A percentile compares a stretch with the other conserved stretches of the same genome.
These are phyloP conservation scores for Datnioides undecimradiatus DNA, from an alignment of 2,113 vertebrate genomes.

Conservation along the genomic window DNA sequence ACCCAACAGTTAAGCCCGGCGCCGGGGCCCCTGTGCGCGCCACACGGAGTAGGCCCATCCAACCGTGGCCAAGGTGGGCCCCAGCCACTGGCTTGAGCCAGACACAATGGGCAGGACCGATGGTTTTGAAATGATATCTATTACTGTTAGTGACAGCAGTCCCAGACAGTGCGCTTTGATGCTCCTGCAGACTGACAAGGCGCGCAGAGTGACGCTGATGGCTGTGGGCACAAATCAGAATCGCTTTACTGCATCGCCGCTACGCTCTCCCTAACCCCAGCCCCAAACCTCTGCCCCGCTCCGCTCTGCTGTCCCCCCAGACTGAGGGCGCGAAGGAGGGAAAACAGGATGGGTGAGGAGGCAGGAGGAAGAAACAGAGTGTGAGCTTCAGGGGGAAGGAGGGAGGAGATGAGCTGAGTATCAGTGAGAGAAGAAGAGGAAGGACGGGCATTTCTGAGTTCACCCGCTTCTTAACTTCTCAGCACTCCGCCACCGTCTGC, in stretches of 20 bases:
- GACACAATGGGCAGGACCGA: slow-evolving; percentile 75
- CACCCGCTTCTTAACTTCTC: slow-evolving; percentile 11
- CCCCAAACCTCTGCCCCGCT: slow-evolving; percentile 60
- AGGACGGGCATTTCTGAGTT: background rate
- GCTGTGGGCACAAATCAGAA: slow-evolving; percentile 92
- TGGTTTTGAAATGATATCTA: slow-evolving; percentile 92
- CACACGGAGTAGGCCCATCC: slow-evolving; percentile 60
- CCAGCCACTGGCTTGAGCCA: slow-evolving; percentile 69
- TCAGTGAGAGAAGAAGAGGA: background rate
- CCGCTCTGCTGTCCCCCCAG: slow-evolving; percentile 35
- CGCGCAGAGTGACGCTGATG: slow-evolving; percentile 88
- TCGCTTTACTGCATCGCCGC: slow-evolving; percentile 87
- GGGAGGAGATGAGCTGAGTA: background rate
- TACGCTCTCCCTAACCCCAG: slow-evolving; percentile 62
- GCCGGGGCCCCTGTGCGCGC: slow-evolving; percentile 61
- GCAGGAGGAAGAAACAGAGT: slow-evolving; percentile 11
- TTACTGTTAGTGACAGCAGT: slow-evolving; percentile 92
- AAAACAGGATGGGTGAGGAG: slow-evolving; percentile 3
- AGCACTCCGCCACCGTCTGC: background rate
- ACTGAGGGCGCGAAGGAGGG: slow-evolving; percentile 45
- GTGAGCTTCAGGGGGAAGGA: background rate
- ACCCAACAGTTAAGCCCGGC: slow-evolving; percentile 81
- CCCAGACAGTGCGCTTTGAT: slow-evolving; percentile 85
- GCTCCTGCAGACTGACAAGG: slow-evolving; percentile 86
- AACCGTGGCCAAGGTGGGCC: slow-evolving; percentile 77